These are phyloP conservation scores for Saccopteryx leptura DNA, from an alignment of 2,113 vertebrate genomes.

Conservation along the genomic window DNA sequence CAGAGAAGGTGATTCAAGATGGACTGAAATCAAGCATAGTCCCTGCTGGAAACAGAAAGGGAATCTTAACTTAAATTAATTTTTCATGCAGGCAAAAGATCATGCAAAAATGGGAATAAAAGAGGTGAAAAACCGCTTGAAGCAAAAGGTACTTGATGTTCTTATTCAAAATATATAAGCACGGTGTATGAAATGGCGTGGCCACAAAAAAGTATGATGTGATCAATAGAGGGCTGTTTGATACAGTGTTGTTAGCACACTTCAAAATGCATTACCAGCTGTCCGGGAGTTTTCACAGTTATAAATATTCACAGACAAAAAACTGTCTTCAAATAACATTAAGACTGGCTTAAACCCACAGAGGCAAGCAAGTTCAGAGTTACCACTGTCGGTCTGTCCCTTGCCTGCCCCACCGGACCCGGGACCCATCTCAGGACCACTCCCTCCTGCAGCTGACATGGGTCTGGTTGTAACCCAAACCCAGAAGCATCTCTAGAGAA, in stretches of 20 bases:
- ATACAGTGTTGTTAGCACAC: conserved; percentile 90
- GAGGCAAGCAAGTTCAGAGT: conserved; percentile 84
- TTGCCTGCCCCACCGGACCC: conserved; percentile 45
- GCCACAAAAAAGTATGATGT: conserved; percentile 89
- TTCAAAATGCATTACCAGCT: conserved; percentile 93
- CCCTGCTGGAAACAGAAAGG: conserved; percentile 86
- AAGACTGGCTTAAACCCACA: conserved; percentile 88
- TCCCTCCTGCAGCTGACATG: neutral
- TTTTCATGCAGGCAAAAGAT: conserved; percentile 96
- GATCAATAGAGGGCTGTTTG: conserved; percentile 91
- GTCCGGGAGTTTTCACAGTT: conserved; percentile 90
- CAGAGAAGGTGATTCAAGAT: conserved; percentile 82
- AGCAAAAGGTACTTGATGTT: conserved; percentile 96
- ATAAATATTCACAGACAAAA: conserved; percentile 91
- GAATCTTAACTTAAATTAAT: conserved; percentile 91
- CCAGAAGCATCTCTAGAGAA: neutral
- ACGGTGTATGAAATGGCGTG: conserved; percentile 86
- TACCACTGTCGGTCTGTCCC: conserved; percentile 56
- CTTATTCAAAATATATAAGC: conserved; percentile 89
- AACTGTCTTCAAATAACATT: conserved; percentile 87
- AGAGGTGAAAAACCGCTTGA: conserved; percentile 96
- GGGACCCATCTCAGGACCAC: neutral
- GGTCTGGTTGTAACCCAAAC: conserved; percentile 35
- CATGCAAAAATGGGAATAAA: conserved; percentile 99
- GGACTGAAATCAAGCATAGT: conserved; percentile 83